Evolutionary conservation across 2,888 invertebrate species (phyloP).

Genomic region (Agrypnus murinus): DNA sequence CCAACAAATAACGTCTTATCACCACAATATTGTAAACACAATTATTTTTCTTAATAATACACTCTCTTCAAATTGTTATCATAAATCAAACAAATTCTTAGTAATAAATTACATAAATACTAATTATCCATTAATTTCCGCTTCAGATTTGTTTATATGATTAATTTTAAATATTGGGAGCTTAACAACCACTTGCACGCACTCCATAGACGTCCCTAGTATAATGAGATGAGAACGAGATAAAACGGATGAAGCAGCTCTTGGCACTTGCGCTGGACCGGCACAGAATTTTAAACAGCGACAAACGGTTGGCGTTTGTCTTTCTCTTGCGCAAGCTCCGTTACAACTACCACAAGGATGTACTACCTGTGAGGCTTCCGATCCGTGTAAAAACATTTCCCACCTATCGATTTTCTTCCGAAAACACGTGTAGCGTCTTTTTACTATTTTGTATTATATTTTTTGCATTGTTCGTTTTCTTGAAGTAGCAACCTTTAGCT

Average conservation of each 20-base stretch:
- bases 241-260: slow-evolving; percentile 44
- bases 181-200: slow-evolving; percentile 13
- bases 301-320: slow-evolving; percentile 12
- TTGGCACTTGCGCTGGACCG: slow-evolving; percentile 46
- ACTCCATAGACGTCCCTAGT: slow-evolving; percentile 20
- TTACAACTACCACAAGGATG: background rate
- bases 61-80: too few relatives aligned
- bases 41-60: too few relatives aligned
- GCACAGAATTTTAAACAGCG: background rate
- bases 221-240: slow-evolving; percentile 47
- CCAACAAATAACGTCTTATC: too few relatives aligned
- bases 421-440: slow-evolving; percentile 32
- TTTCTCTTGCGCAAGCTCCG: background rate
- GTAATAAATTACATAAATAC: too few relatives aligned
- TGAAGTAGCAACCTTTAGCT: too few relatives aligned
- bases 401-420: slow-evolving; percentile 36
- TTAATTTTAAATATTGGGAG: too few relatives aligned
- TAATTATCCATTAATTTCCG: too few relatives aligned
- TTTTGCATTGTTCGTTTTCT: background rate
- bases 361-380: background rate
- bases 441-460: background rate
- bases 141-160: too few relatives aligned
- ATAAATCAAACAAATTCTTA: too few relatives aligned
- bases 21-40: too few relatives aligned
- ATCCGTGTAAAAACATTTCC: slow-evolving; percentile 3